Evolutionary conservation across 2,113 vertebrate species (phyloP).

Genomic region (Phalacrocorax brasilianus): DNA sequence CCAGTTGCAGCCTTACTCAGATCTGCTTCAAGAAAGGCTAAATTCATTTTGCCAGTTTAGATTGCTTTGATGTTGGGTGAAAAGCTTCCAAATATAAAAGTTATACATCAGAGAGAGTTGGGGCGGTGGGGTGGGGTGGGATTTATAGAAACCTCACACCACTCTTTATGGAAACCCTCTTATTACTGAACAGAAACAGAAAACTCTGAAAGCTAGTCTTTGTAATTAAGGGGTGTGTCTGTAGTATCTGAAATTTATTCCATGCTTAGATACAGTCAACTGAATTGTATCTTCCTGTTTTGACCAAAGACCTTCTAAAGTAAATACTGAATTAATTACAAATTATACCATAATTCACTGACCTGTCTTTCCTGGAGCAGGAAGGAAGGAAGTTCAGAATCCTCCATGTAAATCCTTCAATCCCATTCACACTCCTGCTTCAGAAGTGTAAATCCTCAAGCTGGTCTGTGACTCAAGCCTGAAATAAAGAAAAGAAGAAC

Average conservation of each 20-base stretch:
- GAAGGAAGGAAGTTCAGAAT: conserved; percentile 50
- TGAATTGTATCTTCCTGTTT: conserved; percentile 56
- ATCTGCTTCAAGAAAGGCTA: neutral
- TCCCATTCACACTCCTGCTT: neutral
- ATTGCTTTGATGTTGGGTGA: neutral
- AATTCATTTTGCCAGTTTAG: neutral
- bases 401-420: conserved; percentile 22
- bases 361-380: conserved; percentile 21
- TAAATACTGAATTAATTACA: conserved; percentile 14
- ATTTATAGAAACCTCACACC: neutral
- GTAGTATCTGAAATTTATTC: neutral
- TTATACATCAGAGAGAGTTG: neutral
- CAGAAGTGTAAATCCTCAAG: neutral
- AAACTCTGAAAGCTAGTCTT: neutral
- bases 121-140: too few species aligned
- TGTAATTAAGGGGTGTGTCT: neutral
- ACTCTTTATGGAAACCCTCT: neutral
- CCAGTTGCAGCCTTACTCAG: neutral
- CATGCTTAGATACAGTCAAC: neutral
- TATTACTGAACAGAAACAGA: neutral
- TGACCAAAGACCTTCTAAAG: conserved; percentile 26
- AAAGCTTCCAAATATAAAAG: neutral
- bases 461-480: conserved; percentile 35
- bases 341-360: conserved; percentile 49
- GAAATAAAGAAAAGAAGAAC: neutral